Base-by-base conservation (phyloP, 2,888 invertebrate genomes). In the Didymodactylos carnosus region DNA sequence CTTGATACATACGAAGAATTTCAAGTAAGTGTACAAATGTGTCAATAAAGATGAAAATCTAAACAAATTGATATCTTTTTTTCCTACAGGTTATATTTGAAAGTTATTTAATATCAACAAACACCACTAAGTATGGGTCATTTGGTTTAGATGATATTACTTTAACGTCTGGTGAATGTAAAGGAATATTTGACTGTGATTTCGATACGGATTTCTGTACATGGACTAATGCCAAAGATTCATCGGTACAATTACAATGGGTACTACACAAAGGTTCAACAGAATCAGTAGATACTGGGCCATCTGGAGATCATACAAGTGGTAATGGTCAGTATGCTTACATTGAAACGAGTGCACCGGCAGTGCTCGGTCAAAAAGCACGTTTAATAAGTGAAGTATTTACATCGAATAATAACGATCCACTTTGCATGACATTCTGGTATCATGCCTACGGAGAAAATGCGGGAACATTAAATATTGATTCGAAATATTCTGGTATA, bases 71-170 rank as follows among this genome's bases (percentile, higher is more conserved):
- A n/a, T n/a, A n/a, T n/a, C n/a, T n/a, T n/a, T n/a, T n/a, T n/a
- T n/a, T n/a, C n/a, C n/a, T n/a, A n/a, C n/a, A n/a, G n/a, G n/a
- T n/a, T n/a, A n/a, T n/a, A n/a, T n/a, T n/a, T n/a, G n/a, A n/a
- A n/a, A n/a, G n/a, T n/a, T n/a, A n/a, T n/a, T n/a, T n/a, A n/a
- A n/a, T n/a, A n/a, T n/a, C n/a, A n/a, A n/a, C n/a, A n/a, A n/a
- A n/a, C n/a, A n/a, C n/a, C n/a, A n/a, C n/a, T n/a, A n/a, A n/a
- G n/a, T n/a, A n/a, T n/a, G n/a, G n/a, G n/a, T n/a, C n/a, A n/a
- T n/a, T n/a, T n/a, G n/a, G n/a, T n/a, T 75, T 83, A 40, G 83
- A 83, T 77, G 82, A 82, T 75, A 78, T 83, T 41, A 72, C 72
- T 2, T 76, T 80, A 14, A 76, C 73, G 6, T 75, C 76, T 70